A percentile compares a stretch with the other conserved stretches of the same genome.
These are phyloP conservation scores for Belgica antarctica DNA, from an alignment of 2,888 invertebrate genomes.

Conservation along the genomic window DNA sequence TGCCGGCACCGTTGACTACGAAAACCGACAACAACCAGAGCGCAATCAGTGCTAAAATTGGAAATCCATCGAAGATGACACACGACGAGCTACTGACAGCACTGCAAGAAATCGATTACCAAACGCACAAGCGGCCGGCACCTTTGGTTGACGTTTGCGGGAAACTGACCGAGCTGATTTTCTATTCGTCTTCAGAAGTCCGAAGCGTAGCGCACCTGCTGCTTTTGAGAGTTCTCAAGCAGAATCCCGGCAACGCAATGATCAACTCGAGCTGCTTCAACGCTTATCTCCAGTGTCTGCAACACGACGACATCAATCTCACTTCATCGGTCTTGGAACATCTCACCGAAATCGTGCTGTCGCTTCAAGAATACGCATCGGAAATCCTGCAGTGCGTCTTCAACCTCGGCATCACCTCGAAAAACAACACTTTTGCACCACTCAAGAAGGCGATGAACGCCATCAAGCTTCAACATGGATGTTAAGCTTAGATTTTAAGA, in stretches of 20 bases:
- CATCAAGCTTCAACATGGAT: conserved; percentile 73
- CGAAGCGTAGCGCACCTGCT: conserved; percentile 70
- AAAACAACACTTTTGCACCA: conserved; percentile 71
- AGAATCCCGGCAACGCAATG: conserved; percentile 60
- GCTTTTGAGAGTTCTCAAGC: conserved; percentile 68
- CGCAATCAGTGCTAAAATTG: not conserved
- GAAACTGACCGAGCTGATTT: conserved; percentile 63
- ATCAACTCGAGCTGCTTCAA: conserved; percentile 66
- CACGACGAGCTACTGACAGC: conserved; percentile 62
- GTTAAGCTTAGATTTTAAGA: conserved; percentile 2
- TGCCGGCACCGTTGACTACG: conserved; percentile 51
- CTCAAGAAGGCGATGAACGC: conserved; percentile 77
- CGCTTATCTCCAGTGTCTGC: conserved; percentile 76
- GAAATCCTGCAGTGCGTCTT: conserved; percentile 78
- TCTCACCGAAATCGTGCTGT: conserved; percentile 77
- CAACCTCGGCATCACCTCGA: conserved; percentile 74
- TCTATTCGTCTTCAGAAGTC: conserved; percentile 62
- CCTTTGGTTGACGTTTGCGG: conserved; percentile 66
- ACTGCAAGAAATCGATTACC: conserved; percentile 71
- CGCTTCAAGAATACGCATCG: conserved; percentile 81
- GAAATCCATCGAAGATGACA: conserved; percentile 51
- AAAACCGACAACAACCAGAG: conserved; percentile 8
- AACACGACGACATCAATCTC: conserved; percentile 75
- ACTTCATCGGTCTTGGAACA: conserved; percentile 75
- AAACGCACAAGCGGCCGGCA: conserved; percentile 67